Evolutionary conservation across 2,888 invertebrate species (phyloP), one percentile per base, ranked within the genome.

Genomic region (Diaprepes abbreviatus): DNA sequence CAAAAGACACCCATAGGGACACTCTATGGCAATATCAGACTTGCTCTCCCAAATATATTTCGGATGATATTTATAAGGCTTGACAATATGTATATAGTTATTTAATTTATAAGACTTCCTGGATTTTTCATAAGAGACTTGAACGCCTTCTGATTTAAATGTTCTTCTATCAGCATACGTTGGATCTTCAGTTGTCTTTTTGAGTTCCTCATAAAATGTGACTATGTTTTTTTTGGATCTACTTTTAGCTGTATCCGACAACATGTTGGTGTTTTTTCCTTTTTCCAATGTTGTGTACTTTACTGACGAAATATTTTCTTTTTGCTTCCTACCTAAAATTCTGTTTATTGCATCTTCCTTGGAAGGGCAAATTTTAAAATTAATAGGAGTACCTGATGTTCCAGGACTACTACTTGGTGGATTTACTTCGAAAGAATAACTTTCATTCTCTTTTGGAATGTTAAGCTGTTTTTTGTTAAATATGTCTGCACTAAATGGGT

Each of bases 51-150:
- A 7, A 7, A 31, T 21, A 3, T 16, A 35, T n/a, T 16, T 14
- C 6, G 31, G 9, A 12, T 59, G 50, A 21, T 58, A 58, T 52
- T 64, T 64, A 31, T 50, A 68, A 3, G 68, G 62, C 43, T 68
- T 63, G 1, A 66, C 9, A 10, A 38, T 19, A 24, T 55, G 17
- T 19, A 64, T 4, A 17, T 16, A 55, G 1, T 7, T 1, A 7
- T 7, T 31, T 21, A 1, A 3, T 28, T 58, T 21, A n/a, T 3
- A 1, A 10, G n/a, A 43, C 16, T 14, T 58, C 16, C 9, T 28
- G 0, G 28, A 12, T 21, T 4, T 17, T 31, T 16, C 24, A 16
- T 36, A 43, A 1, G 43, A 40, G 9, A 38, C 66, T 21, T 66
- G 66, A 7, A 66, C 12, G 1, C 58, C 66, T 38, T 48, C 58